Evolutionary conservation across 1,140 invertebrate genomes (phyloP), one percentile per base, ranked within the genome.

Genomic region (Aphelenchoides avenae): DNA sequence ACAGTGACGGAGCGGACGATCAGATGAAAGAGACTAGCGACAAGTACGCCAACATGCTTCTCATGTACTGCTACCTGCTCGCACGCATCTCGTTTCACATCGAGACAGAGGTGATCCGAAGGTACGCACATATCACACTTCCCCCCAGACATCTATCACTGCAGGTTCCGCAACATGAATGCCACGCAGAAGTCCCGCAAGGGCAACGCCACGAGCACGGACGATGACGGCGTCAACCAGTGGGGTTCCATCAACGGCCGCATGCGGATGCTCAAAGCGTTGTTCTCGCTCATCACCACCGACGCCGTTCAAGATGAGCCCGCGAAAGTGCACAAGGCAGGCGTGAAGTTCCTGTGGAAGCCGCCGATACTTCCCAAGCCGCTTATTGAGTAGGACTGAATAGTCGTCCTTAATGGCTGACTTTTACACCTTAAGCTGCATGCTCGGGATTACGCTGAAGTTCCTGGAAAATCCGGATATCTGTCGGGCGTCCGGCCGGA

Each of bases 381-480:
- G 24, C 27, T 57, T 11, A 48, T 61, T 18, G 49, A 30, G 55
- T 57, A 9, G 30, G 60, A 48, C 13, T 4, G 15, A 34, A 22
- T 11, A 9, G 29, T 44, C 26, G 11, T 51, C 51, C n/a, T 40
- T 3, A 22, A 5, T 22, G 30, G 18, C 41, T 15, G 15, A 7
- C 9, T 43, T 15, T 15, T 43, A 20, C 31, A 15, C 49, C 7
- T 64, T 0, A n/a, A 57, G 55, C 1, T 61, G 55, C 36, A 11
- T 57, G 20, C 33, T 57, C 1, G 30, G 27, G 7, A 61, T 61
- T 6, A 29, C 44, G 7, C 27, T 39, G 22, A 57, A 57, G 34
- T 33, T 57, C 29, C 15, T 57, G 56, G 55, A 57, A 18, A 57
- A 61, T 40, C 55, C 55, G 7, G 55, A 57, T 11, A 59, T 44